phyloP scores from a whole-genome alignment of 2,113 vertebrate genomes.

The Uropsilus gracilis region DNA sequence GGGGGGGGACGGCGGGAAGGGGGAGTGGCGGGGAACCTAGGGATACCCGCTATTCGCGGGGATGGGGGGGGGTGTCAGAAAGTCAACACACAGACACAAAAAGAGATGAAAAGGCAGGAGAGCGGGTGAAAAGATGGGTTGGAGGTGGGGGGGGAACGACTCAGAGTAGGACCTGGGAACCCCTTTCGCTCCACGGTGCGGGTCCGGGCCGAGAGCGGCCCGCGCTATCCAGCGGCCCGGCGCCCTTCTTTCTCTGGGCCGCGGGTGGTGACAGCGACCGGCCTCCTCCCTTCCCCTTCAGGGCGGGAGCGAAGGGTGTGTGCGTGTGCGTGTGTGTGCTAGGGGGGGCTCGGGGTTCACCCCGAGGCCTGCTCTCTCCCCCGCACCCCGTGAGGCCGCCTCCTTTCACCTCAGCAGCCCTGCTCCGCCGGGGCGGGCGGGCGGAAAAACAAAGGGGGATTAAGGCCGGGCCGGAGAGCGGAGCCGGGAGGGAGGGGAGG shows the following conservation, averaged over 20 bases:
- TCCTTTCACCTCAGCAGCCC: constrained; percentile 70
- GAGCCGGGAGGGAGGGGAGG: constrained; percentile 77
- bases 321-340: constrained; percentile 56
- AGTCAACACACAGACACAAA: constrained; percentile 64
- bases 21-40: constrained; percentile 45
- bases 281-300: constrained; percentile 79
- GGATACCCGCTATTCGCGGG: constrained; percentile 62
- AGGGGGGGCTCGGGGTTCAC: constrained; percentile 73
- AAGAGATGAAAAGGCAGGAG: background rate
- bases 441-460: constrained; percentile 83
- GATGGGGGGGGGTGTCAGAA: constrained; percentile 66
- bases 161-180: background rate
- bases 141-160: constrained; percentile 58
- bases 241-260: constrained; percentile 74
- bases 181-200: background rate
- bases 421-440: constrained; percentile 70
- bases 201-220: background rate
- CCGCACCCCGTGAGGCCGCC: constrained; percentile 75
- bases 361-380: constrained; percentile 72
- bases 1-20: constrained; percentile 43
- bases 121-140: constrained; percentile 39
- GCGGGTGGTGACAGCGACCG: constrained; percentile 78
- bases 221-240: constrained; percentile 63
- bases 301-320: constrained; percentile 68
- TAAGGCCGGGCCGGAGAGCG: constrained; percentile 77